Conservation (phyloP, 2,888 invertebrate genomes). For the Drosophila merina region DNA sequence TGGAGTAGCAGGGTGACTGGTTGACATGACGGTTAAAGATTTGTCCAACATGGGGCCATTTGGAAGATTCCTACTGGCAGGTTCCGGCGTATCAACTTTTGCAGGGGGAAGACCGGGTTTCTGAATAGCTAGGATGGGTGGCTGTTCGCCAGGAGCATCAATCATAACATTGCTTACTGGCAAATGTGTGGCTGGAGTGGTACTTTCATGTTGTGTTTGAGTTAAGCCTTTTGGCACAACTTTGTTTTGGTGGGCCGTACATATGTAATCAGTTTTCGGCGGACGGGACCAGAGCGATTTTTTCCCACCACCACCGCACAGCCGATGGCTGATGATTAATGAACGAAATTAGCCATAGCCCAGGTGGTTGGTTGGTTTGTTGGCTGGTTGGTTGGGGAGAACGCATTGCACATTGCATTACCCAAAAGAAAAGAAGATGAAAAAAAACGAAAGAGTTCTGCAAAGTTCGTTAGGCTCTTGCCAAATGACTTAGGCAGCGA, state of each 20-base stretch:
- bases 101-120: no score
- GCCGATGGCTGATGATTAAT: slow-evolving; percentile 64
- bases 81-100: no score
- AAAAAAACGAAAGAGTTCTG: slow-evolving; percentile 22
- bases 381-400: slow-evolving; percentile 8
- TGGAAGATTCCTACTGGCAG: no score
- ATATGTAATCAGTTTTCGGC: slow-evolving; percentile 74
- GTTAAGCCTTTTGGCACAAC: slow-evolving; percentile 68
- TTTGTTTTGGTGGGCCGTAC: slow-evolving; percentile 73
- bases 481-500: slow-evolving; percentile 77
- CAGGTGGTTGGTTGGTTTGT: background rate
- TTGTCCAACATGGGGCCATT: no score
- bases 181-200: no score
- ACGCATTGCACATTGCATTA: slow-evolving; percentile 28
- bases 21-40: no score
- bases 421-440: background rate
- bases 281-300: slow-evolving; percentile 51
- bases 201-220: slow-evolving; percentile 22
- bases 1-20: no score
- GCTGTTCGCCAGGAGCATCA: no score
- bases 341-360: slow-evolving; percentile 70
- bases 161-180: no score
- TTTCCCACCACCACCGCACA: slow-evolving; percentile 33
- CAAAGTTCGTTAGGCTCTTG: slow-evolving; percentile 52
- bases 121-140: no score